Base-by-base conservation (phyloP, 2,113 vertebrate species). In the Pangasianodon hypophthalmus region DNA sequence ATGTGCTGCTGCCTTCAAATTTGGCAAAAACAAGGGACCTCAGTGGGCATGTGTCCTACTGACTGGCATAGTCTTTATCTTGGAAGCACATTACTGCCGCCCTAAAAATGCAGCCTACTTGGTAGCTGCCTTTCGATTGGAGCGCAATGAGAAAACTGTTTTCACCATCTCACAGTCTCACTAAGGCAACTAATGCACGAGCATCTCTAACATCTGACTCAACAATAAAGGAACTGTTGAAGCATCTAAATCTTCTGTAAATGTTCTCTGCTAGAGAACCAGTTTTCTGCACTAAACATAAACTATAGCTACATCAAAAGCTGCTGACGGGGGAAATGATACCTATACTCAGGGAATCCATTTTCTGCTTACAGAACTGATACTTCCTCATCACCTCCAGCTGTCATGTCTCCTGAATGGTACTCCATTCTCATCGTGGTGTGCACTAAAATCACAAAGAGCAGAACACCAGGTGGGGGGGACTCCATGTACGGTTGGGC, bases 361-460 rank as follows among this genome's bases (percentile, higher is more conserved):
- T 64, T 82, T 64, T 67, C 44, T 18, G 77, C 58, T 82, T 69
- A 82, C 46, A 88, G 80, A 46, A 73, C 56, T 29, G 54, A 87
- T 79, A 46, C 73, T 87, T 60, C 44, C 37, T 46, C 37, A 77
- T 75, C 87, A 41, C n/a, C 21, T 85, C 46, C 29, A 44, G 86
- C 62, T 82, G 50, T 69, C 50, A 82, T n/a, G 56, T 85, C 77
- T 86, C 32, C 52, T 50, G 62, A 88, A 85, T 54, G 41, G 67
- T 71, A 64, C 58, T 89, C 21, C 46, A 37, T 50, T 69, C 82
- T 71, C 88, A 19, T 67, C 44, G 44, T 75, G 79, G 48, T 11
- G 14, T 21, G 10, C 58, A 48, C 37, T 77, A 60, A 87, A 86
- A 86, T 91, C 48, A 75, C 60, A 64, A 91, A 77, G 62, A 44